Conservation (phyloP, 2,888 invertebrate species). For the Darwinula stevensoni region DNA sequence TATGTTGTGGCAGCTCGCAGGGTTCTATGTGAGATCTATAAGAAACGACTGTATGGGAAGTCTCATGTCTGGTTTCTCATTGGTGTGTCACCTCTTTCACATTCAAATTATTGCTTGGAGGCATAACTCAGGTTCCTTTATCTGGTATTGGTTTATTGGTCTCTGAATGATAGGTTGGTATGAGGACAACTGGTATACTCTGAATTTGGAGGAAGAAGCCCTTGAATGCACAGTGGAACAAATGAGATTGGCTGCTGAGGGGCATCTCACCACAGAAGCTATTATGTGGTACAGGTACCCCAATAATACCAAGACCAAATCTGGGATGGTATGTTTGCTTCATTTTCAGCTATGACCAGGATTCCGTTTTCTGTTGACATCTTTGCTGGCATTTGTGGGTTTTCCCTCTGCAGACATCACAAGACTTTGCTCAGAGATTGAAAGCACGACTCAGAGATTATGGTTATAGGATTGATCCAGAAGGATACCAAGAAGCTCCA, state of each 20-base stretch:
- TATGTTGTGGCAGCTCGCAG: conserved; percentile 89
- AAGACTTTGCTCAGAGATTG: conserved; percentile 57
- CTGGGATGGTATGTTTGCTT: conserved; percentile 37
- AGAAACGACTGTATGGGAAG: conserved; percentile 70
- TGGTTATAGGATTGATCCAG: conserved; percentile 62
- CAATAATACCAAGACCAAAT: conserved; percentile 75
- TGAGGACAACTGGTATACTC: conserved; percentile 94
- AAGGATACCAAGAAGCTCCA: conserved; percentile 83
- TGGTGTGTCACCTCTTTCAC: conserved; percentile 27
- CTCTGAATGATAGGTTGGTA: conserved; percentile 91
- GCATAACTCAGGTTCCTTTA: too few relatives aligned
- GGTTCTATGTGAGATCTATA: conserved; percentile 87
- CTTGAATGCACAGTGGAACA: conserved; percentile 75
- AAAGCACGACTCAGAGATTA: conserved; percentile 46
- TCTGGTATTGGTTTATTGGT: too few relatives aligned
- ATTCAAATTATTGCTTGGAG: background rate
- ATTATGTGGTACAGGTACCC: conserved; percentile 96
- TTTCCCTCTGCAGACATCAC: conserved; percentile 30
- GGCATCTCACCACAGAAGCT: conserved; percentile 92
- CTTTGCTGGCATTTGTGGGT: conserved; percentile 1
- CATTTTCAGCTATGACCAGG: too few relatives aligned
- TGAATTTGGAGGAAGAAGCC: conserved; percentile 49
- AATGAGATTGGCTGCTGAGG: conserved; percentile 80
- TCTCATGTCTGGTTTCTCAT: conserved; percentile 98
- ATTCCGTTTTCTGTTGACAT: too few relatives aligned